These are phyloP conservation scores for Hypomecis punctinalis DNA, from an alignment of 2,888 invertebrate genomes.

Conservation along the genomic window DNA sequence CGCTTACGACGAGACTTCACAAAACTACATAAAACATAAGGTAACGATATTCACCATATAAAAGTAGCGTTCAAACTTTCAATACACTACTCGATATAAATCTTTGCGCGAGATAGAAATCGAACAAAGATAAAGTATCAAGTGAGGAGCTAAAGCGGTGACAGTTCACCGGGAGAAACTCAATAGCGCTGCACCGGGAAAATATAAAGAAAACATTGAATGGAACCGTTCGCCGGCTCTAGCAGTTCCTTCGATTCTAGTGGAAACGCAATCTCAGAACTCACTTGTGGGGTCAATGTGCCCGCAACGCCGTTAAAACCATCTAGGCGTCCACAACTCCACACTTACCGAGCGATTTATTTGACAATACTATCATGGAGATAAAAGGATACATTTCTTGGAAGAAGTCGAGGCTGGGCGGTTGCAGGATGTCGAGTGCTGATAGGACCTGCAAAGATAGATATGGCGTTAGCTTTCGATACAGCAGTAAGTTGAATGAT, in stretches of 20 bases:
- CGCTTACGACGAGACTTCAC: slow-evolving; percentile 29
- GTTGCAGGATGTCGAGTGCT: slow-evolving; percentile 99
- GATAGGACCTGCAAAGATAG: slow-evolving; percentile 94
- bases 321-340: slow-evolving; percentile 38
- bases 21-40: slow-evolving; percentile 40
- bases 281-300: slow-evolving; percentile 60
- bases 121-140: slow-evolving; percentile 56
- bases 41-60: slow-evolving; percentile 38
- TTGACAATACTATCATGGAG: slow-evolving; percentile 44
- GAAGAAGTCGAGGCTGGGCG: slow-evolving; percentile 99
- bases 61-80: slow-evolving; percentile 49
- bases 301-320: slow-evolving; percentile 58
- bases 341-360: slow-evolving; percentile 50
- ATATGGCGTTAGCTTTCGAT: slow-evolving; percentile 15
- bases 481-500: slow-evolving; percentile 43
- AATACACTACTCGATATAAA: slow-evolving; percentile 49
- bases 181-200: slow-evolving; percentile 52
- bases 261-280: slow-evolving; percentile 55
- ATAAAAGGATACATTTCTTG: slow-evolving; percentile 99
- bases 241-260: slow-evolving; percentile 51
- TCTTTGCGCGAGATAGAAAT: slow-evolving; percentile 53
- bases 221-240: slow-evolving; percentile 46
- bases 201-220: slow-evolving; percentile 48
- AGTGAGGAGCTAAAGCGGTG: slow-evolving; percentile 50
- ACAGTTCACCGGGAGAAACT: slow-evolving; percentile 55